Percentiles rank a stretch among this genome's conserved stretches.
Evolutionary conservation across 2,113 vertebrate species (phyloP).

Genomic region (Corvus cornix): DNA sequence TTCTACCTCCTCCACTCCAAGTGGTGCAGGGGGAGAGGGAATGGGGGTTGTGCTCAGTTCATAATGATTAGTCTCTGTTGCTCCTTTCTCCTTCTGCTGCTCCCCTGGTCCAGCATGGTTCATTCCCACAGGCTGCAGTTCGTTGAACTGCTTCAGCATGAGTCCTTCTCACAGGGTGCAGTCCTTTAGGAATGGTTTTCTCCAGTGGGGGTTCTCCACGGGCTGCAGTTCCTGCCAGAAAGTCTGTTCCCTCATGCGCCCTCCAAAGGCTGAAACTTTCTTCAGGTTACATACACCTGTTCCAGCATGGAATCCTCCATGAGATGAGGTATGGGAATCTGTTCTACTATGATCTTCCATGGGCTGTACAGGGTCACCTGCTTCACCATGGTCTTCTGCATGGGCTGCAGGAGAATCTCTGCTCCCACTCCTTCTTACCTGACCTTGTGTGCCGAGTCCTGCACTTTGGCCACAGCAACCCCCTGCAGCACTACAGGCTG

Average conservation of each 20-base stretch:
- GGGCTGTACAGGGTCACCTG: too few relatives aligned
- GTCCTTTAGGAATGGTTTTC: background rate
- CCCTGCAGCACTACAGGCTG: too few relatives aligned
- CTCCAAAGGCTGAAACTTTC: background rate
- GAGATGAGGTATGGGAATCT: too few relatives aligned
- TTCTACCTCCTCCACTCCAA: background rate
- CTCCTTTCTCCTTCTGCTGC: background rate
- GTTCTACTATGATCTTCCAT: too few relatives aligned
- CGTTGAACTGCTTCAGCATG: background rate
- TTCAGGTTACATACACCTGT: background rate
- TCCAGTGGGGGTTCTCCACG: accelerated
- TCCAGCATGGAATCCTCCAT: too few relatives aligned
- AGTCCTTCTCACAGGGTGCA: background rate
- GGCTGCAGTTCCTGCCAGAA: background rate
- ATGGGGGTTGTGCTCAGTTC: accelerated
- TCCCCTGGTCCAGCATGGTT: accelerated
- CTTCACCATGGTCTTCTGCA: too few relatives aligned
- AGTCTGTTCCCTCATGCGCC: accelerated
- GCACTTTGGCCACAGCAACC: too few relatives aligned
- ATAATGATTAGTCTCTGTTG: background rate
- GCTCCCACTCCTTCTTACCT: too few relatives aligned
- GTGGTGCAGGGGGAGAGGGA: accelerated
- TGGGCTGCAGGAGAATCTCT: too few relatives aligned
- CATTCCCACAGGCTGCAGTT: background rate
- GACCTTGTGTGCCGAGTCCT: too few relatives aligned